Base-by-base conservation (phyloP, 2,888 invertebrate genomes). In the Caprella mutica region DNA sequence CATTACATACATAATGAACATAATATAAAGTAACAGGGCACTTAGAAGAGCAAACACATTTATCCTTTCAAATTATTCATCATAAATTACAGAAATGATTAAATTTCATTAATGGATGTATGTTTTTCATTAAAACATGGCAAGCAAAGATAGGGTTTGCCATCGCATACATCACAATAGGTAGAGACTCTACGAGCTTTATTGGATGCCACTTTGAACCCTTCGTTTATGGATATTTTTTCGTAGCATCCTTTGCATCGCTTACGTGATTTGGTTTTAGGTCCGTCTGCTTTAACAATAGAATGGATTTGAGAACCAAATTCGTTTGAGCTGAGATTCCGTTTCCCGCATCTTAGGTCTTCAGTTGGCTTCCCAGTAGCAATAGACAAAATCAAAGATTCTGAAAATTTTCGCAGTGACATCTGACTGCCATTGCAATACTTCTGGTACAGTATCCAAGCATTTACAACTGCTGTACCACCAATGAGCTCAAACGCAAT, bases 131-230 rank as follows among this genome's bases (percentile, higher is more conserved):
- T 24, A 8, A 52, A 56, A 30, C 44, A 56, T 33, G 52, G 17
- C 24, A 56, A 30, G 26, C 56, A 51, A 24, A 51, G 52, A 39
- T 52, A 35, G 19, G 43, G 44, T 44, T 52, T 24, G 26, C 50
- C 27, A 23, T 55, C 48, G 42, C 42, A 50, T 50, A 24, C 21
- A 43, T 48, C 30, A 24, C 48, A 58, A 27, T 39, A 53, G 35
- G 48, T 54, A 26, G 55, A 53, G 19, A 55, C 58, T 55, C 35
- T 58, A 21, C 30, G 24, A 30, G 42, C 51, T 35, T 54, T 58
- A 46, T 58, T 58, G 30, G 33, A 40, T 35, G 35, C 42, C 21
- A 42, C 42, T 46, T 58, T 48, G 35, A 19, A 50, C 33, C 53
- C 48, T 26, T 51, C 50, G 43, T 33, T 30, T 17, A 30, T 27